Conservation (phyloP, 2,113 vertebrate genomes). For the Sclerurus mexicanus region DNA sequence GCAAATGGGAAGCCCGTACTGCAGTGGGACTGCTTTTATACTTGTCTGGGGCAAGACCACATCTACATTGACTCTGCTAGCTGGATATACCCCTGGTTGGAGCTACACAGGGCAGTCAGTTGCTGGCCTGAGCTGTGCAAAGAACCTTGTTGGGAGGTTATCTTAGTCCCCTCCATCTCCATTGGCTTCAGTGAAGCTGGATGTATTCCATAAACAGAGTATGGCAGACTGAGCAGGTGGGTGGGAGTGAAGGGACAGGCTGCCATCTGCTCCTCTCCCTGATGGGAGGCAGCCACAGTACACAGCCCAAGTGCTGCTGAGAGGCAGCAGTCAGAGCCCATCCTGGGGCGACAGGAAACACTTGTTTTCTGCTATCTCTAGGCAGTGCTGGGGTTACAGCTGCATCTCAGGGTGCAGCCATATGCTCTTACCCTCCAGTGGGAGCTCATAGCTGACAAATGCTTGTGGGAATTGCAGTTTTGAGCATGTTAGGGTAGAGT, state of each 20-base stretch:
- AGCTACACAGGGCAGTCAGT: background rate
- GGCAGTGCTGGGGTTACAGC: background rate
- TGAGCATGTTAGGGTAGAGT: background rate
- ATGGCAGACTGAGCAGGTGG: background rate
- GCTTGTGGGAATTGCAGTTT: background rate
- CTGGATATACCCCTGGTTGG: background rate
- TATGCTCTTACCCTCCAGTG: background rate
- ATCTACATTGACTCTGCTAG: background rate
- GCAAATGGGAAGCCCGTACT: no score
- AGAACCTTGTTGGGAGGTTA: background rate
- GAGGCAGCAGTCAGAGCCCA: background rate
- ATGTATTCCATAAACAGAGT: background rate
- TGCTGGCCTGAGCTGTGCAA: background rate
- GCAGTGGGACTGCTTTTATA: background rate
- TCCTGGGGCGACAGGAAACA: background rate
- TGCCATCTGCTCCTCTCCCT: background rate
- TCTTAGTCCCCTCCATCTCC: background rate
- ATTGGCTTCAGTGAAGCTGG: background rate
- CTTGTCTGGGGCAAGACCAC: background rate
- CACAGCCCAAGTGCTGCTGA: background rate
- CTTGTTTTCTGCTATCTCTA: background rate
- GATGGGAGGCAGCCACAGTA: background rate
- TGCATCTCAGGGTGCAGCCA: background rate
- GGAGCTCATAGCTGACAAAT: background rate
- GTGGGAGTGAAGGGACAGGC: background rate